These are phyloP conservation scores for Macroglossus sobrinus DNA, from an alignment of 2,113 vertebrate species.

Conservation along the genomic window DNA sequence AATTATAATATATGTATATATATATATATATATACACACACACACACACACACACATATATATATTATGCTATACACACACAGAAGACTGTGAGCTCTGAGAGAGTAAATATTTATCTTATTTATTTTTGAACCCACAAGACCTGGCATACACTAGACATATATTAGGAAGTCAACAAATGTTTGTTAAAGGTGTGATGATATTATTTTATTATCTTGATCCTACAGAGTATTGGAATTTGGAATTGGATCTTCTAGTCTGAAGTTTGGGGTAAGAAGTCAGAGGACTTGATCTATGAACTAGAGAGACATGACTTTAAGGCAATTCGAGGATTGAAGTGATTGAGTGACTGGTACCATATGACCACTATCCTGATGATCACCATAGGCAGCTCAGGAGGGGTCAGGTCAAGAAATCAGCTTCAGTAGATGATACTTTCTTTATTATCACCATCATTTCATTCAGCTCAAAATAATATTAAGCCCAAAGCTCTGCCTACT, in stretches of 20 bases:
- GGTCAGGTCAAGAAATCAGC: fast-evolving
- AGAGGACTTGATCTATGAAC: background rate
- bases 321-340: background rate
- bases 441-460: background rate
- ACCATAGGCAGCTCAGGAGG: background rate
- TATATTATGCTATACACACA: background rate
- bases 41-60: too few relatives aligned
- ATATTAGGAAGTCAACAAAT: background rate
- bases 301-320: background rate
- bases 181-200: background rate
- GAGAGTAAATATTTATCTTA: background rate
- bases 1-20: background rate
- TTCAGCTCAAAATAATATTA: background rate
- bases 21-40: background rate
- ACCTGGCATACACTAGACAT: background rate
- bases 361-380: background rate
- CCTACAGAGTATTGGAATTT: background rate
- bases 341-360: background rate
- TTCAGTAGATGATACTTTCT: background rate
- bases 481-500: background rate
- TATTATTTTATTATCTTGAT: background rate
- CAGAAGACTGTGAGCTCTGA: background rate
- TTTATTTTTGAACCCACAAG: background rate
- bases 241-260: background rate
- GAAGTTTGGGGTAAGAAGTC: background rate